Evolutionary conservation across 1,140 invertebrate genomes (phyloP), one percentile per base, ranked within the genome.

Genomic region (Anadara kagoshimensis): DNA sequence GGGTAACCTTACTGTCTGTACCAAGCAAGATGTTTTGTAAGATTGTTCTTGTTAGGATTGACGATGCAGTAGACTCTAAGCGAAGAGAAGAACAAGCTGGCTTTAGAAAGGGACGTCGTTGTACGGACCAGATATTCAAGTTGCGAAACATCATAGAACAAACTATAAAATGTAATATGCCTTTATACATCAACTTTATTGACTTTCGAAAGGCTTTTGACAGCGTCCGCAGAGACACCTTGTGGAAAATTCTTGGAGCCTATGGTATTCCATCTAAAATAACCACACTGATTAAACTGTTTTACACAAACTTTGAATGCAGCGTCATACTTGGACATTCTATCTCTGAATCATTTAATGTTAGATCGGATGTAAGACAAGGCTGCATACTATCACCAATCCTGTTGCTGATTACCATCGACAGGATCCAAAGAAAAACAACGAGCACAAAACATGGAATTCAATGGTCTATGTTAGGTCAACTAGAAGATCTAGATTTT

Each of bases 111-210:
- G n/a, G n/a, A n/a, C n/a, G n/a, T n/a, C n/a, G n/a, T n/a, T n/a
- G n/a, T n/a, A n/a, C n/a, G n/a, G n/a, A n/a, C n/a, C n/a, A n/a
- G n/a, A n/a, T n/a, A n/a, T 59, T 41, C 12, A 80, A 70, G 1
- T 61, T 74, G 20, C 51, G 71, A 5, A 72, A 77, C 24, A 78
- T 81, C 67, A 56, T 80, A n/a, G 70, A 83, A 18, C 54, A 59
- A 59, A 41, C 10, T 41, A 59, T 59, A 3, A 36, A 86, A 75
- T 83, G 77, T 74, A 64, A 79, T 2, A 58, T 64, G 12, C 73
- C 81, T 4, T 59, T 83, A 12, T 80, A 78, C 62, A 71, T 80
- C 22, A 72, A 53, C 29, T 85, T 84, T 51, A 80, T n/a, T n/a
- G n/a, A n/a, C n/a, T n/a, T n/a, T n/a, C n/a, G n/a, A n/a, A n/a